Conservation (phyloP, 2,113 vertebrate genomes). For the Erythrocercus mccallii region DNA sequence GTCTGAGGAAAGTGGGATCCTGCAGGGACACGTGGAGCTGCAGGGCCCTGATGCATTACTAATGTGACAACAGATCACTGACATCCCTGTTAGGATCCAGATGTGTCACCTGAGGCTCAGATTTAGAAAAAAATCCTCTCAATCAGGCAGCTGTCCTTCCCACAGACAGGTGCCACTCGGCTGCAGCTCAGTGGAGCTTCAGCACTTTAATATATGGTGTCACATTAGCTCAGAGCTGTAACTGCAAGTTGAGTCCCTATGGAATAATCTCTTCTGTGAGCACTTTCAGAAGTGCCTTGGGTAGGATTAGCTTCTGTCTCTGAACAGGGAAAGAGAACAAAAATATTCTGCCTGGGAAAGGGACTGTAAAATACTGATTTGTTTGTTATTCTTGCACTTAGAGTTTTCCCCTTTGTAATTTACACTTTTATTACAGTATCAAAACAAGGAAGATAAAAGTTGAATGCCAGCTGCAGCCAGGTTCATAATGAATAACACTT, state of each 20-base stretch:
- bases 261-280: not conserved
- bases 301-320: not conserved
- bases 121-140: not conserved
- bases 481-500: slow-evolving; percentile 55
- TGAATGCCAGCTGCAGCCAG: not conserved
- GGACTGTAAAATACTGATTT: not conserved
- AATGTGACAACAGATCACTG: not conserved
- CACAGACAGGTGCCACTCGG: not conserved
- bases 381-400: not conserved
- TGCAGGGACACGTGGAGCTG: rapidly evolving
- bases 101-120: not conserved
- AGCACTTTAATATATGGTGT: not conserved
- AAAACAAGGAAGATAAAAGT: not conserved
- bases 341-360: not conserved
- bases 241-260: not conserved
- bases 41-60: not conserved
- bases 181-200: not conserved
- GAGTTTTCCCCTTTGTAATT: not conserved
- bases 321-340: not conserved
- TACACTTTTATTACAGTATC: not conserved
- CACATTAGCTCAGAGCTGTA: not conserved
- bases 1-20: rapidly evolving
- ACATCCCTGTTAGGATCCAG: not conserved
- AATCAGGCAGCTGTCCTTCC: not conserved
- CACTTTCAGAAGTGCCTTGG: not conserved